These are phyloP conservation scores for Andricus curvator DNA, from an alignment of 2,888 invertebrate genomes.

Conservation along the genomic window DNA sequence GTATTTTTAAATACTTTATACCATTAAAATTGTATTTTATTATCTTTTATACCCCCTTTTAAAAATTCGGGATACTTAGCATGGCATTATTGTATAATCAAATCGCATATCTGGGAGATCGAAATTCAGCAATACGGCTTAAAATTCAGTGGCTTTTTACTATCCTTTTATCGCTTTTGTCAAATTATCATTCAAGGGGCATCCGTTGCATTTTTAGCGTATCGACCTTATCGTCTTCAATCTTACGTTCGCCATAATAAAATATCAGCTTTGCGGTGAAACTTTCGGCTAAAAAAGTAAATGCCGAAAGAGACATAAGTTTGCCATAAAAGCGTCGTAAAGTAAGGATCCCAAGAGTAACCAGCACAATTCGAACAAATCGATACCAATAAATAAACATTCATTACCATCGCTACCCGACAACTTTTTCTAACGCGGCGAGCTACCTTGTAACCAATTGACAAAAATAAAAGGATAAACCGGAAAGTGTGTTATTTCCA, in stretches of 20 bases:
- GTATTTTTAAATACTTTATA: too few relatives aligned
- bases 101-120: neutral
- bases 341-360: neutral
- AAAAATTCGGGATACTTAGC: neutral
- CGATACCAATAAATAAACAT: neutral
- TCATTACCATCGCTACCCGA: neutral
- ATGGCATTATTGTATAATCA: neutral
- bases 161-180: neutral
- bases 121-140: neutral
- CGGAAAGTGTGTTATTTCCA: too few relatives aligned
- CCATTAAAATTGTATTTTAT: too few relatives aligned
- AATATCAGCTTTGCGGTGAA: neutral
- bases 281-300: neutral
- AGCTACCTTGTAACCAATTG: too few relatives aligned
- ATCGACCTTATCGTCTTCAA: neutral
- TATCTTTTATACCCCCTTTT: neutral
- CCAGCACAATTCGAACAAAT: neutral
- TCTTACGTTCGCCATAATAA: neutral
- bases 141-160: neutral
- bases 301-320: neutral
- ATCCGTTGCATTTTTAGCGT: neutral
- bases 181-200: neutral
- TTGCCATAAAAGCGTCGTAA: constrained; percentile 4
- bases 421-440: neutral
- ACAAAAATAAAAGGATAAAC: too few relatives aligned